phyloP scores from a whole-genome alignment of 1,140 invertebrate genomes.

The Leucophenga varia region DNA sequence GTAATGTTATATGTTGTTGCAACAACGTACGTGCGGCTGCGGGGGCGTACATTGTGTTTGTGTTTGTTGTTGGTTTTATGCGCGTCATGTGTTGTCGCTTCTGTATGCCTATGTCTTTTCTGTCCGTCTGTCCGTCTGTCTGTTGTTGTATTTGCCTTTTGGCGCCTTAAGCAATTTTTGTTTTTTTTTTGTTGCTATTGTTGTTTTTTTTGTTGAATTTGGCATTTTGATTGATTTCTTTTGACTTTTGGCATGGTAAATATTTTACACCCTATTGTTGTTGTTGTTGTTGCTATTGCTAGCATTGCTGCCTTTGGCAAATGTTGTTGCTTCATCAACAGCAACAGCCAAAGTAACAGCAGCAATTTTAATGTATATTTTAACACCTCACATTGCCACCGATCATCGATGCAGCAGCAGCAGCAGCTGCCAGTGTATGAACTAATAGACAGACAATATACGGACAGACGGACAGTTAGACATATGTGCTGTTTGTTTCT shows the following conservation, averaged over 20 bases:
- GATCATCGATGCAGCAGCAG: too few species aligned
- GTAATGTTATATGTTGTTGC: too few species aligned
- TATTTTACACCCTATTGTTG: too few species aligned
- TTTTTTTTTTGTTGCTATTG: slow-evolving; percentile 19
- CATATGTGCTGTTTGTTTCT: too few species aligned
- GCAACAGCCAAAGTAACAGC: slow-evolving; percentile 35
- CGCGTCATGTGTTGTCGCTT: slow-evolving; percentile 8
- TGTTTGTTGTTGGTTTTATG: slow-evolving; percentile 42
- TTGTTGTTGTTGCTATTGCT: slow-evolving; percentile 51
- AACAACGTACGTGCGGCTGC: too few species aligned
- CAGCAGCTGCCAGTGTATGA: slow-evolving; percentile 13
- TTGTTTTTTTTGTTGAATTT: slow-evolving; percentile 36
- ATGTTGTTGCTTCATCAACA: too few species aligned
- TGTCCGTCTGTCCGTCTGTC: background rate
- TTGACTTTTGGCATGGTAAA: slow-evolving; percentile 50
- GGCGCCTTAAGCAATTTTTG: background rate
- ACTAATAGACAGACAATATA: too few species aligned
- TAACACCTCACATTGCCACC: too few species aligned
- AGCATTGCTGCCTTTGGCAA: background rate
- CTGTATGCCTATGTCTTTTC: background rate
- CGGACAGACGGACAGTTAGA: too few species aligned
- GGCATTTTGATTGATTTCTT: slow-evolving; percentile 54
- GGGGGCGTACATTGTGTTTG: too few species aligned
- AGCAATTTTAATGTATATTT: slow-evolving; percentile 52
- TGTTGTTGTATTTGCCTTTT: slow-evolving; percentile 9